Evolutionary conservation across 2,888 invertebrate species (phyloP).

Genomic region (Lymantria monacha): DNA sequence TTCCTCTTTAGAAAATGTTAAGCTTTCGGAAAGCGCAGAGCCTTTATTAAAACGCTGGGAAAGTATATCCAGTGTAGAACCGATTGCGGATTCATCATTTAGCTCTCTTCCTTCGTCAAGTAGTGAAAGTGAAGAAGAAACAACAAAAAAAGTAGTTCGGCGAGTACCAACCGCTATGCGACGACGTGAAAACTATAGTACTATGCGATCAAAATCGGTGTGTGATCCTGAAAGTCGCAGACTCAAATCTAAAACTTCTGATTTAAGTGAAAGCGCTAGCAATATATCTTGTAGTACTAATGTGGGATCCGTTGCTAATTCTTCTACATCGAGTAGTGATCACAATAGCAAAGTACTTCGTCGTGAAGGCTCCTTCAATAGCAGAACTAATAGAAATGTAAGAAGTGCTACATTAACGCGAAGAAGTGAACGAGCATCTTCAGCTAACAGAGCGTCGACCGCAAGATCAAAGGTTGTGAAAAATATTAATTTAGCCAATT

Average conservation of each 20-base stretch:
- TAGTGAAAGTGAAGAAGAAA: constrained; percentile 75
- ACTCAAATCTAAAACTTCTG: constrained; percentile 55
- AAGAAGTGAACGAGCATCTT: constrained; percentile 69
- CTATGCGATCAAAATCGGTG: constrained; percentile 73
- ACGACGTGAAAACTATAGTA: constrained; percentile 65
- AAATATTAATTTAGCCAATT: constrained; percentile 57
- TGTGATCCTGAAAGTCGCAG: constrained; percentile 74
- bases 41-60: constrained; percentile 79
- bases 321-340: constrained; percentile 75
- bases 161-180: constrained; percentile 67
- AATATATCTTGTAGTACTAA: constrained; percentile 72
- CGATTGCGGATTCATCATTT: constrained; percentile 86
- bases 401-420: constrained; percentile 76
- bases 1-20: constrained; percentile 82
- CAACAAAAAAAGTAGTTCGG: constrained; percentile 58
- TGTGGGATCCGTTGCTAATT: constrained; percentile 66
- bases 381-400: constrained; percentile 64
- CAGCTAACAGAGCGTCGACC: constrained; percentile 83
- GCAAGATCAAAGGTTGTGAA: constrained; percentile 83
- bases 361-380: constrained; percentile 66
- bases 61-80: constrained; percentile 87
- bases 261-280: constrained; percentile 69
- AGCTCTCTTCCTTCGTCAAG: constrained; percentile 81
- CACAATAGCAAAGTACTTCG: constrained; percentile 62
- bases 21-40: constrained; percentile 62